Conservation (phyloP, 2,113 vertebrate genomes). For the Prionailurus viverrinus region DNA sequence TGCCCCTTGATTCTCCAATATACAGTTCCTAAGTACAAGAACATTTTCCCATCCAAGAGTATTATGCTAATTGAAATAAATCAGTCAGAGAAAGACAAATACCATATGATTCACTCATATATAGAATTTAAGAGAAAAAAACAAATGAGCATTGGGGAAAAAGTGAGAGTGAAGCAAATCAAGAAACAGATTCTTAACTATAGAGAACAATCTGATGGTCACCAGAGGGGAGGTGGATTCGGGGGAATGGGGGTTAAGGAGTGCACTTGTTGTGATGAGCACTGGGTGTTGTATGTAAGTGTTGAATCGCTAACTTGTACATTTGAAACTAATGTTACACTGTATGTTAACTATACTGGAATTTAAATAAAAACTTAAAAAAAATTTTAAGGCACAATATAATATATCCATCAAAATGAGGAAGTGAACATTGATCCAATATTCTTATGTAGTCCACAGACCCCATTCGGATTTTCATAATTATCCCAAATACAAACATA, state of each 20-base stretch:
- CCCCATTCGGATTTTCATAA: neutral
- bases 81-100: neutral
- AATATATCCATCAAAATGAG: neutral
- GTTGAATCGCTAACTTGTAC: neutral
- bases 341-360: neutral
- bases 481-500: neutral
- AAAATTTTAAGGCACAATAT: neutral
- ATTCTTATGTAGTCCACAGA: neutral
- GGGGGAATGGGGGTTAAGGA: neutral
- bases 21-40: neutral
- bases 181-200: neutral
- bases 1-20: neutral
- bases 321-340: neutral
- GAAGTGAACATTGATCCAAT: neutral
- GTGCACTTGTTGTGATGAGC: neutral
- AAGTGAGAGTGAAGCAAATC: neutral
- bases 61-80: neutral
- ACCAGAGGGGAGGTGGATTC: neutral
- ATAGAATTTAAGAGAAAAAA: neutral
- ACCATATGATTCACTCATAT: neutral
- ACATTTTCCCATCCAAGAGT: neutral
- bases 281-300: neutral
- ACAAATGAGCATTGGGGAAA: neutral
- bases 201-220: neutral
- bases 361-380: neutral